Conservation (phyloP, 2,113 vertebrate genomes). For the Notothenia coriiceps region DNA sequence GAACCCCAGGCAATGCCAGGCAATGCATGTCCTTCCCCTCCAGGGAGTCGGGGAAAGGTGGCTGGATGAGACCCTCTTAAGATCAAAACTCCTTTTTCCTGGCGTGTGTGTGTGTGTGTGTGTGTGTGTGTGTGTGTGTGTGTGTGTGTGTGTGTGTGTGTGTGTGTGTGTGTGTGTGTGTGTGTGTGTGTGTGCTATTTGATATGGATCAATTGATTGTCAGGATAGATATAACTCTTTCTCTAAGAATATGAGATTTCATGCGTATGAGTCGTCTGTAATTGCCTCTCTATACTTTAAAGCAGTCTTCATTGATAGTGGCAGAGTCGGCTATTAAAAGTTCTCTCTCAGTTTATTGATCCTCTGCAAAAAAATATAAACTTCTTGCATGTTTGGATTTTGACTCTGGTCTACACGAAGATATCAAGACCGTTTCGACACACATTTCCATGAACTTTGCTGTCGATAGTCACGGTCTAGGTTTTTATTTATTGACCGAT, state of each 20-base stretch:
- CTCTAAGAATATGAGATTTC: background rate
- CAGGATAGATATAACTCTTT: background rate
- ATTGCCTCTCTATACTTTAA: background rate
- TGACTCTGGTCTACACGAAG: background rate
- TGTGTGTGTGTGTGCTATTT: constrained; percentile 15
- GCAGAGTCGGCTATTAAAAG: background rate
- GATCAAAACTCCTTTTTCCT: constrained; percentile 34
- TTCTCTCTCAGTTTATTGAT: background rate
- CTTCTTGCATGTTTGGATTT: background rate
- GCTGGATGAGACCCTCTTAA: constrained; percentile 27
- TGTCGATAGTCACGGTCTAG: background rate
- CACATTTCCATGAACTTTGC: background rate
- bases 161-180: constrained; percentile 19
- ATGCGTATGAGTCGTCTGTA: background rate
- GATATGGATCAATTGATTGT: constrained; percentile 25
- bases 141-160: constrained; percentile 9
- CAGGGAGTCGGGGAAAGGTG: constrained; percentile 26
- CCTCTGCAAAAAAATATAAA: too few species aligned
- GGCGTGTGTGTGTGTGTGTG: constrained; percentile 1
- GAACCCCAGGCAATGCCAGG: constrained; percentile 8
- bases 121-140: constrained; percentile 16
- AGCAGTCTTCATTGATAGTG: background rate
- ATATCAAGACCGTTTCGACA: background rate
- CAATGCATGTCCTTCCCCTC: constrained; percentile 11
- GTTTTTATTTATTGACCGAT: background rate